Base-by-base conservation (phyloP, 1,140 invertebrate species). In the Calycopis cecrops region DNA sequence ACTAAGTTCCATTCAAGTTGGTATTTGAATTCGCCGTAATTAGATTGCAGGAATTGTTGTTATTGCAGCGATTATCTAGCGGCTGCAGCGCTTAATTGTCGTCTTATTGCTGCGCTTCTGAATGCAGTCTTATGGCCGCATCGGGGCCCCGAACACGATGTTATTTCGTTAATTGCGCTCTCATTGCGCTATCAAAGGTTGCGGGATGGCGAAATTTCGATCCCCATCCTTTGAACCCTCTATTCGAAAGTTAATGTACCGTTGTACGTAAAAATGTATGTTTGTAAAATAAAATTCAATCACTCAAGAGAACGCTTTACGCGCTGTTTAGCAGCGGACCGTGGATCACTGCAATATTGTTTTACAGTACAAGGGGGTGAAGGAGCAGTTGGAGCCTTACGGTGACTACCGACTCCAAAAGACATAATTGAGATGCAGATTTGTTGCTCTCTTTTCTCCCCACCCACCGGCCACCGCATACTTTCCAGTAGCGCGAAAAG, bases 151-250 rank as follows among this genome's bases (percentile, higher is more conserved):
- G 59, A 51, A 79, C 75, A 70, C 61, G 65, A 70, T 67, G 71
- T 76, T 79, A 80, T 75, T 73, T 62, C 60, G 72, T 71, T 80
- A 80, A 83, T 79, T 77, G 60, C 73, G 70, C 49, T 79, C 75
- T 78, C 64, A 83, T 76, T 72, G 64, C 49, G 8, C 42, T 53
- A 48, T 52, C 52, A 59, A 58, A 60, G 52, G 12, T 63, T 62
- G 28, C 38, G 33, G 42, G 49, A 28, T 17, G 40, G 40, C 55
- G 28, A 21, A 42, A 53, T 50, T 50, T 33, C 28, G 52, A 34
- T 16, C 21, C 48, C 48, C 34, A 42, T 42, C 35, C 38, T 12
- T 40, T 40, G 11, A 40, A 40, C 38, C 38, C 49, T 48, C 35
- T 47, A 49, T 37, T 33, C 35, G 16, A 34, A 48, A 37, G 33